Percentiles rank a stretch among this genome's conserved stretches.
phyloP scores from a whole-genome alignment of 2,113 vertebrate species.

The Sigmodon hispidus region DNA sequence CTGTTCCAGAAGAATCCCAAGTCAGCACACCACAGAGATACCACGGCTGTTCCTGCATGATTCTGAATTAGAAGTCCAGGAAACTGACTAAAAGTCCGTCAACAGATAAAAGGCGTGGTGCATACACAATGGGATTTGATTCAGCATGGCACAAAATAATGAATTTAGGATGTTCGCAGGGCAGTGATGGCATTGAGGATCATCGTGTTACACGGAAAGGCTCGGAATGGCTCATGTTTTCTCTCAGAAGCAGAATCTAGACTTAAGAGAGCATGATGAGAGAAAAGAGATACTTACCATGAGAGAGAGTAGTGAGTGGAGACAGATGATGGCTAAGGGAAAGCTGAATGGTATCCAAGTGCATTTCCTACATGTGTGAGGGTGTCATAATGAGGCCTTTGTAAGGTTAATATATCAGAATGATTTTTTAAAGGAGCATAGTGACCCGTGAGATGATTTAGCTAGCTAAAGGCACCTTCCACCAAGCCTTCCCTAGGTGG shows the following conservation, averaged over 20 bases:
- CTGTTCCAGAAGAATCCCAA: neutral
- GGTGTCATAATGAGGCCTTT: neutral
- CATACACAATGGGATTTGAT: neutral
- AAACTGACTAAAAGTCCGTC: neutral
- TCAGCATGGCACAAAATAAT: neutral
- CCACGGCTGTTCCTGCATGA: neutral
- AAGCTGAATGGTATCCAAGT: neutral
- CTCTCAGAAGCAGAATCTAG: neutral
- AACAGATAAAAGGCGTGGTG: neutral
- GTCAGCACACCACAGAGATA: neutral
- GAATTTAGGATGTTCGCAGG: neutral
- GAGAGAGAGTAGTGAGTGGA: neutral
- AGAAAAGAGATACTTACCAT: neutral
- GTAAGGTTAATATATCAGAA: neutral
- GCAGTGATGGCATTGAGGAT: too few species aligned
- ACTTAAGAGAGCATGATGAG: neutral
- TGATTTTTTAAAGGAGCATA: neutral
- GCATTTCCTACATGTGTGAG: neutral
- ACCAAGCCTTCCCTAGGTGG: neutral
- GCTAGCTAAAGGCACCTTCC: neutral
- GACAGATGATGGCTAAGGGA: too few species aligned
- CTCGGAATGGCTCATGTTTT: neutral
- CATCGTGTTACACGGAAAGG: neutral
- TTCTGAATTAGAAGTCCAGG: neutral
- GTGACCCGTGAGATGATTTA: neutral